A percentile compares a stretch with the other conserved stretches of the same genome.
Conservation (phyloP, 2,113 vertebrate species). For the Gopherus evgoodei region DNA sequence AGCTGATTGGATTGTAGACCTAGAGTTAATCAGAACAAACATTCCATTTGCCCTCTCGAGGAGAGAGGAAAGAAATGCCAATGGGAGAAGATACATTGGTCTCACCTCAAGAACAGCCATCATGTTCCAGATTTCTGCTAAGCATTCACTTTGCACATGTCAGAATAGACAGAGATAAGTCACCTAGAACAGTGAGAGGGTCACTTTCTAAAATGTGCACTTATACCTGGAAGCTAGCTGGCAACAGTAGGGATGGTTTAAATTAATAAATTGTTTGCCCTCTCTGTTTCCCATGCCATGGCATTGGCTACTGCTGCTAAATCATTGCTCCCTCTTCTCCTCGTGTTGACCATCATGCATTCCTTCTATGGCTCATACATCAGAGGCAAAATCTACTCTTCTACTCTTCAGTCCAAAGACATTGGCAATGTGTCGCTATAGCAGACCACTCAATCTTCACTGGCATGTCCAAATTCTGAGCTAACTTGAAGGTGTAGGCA, state of each 20-base stretch:
- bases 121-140: background rate
- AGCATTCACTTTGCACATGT: background rate
- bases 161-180: background rate
- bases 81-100: background rate
- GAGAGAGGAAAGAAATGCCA: background rate
- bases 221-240: fast-evolving
- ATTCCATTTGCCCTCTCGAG: background rate
- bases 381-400: background rate
- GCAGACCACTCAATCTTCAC: background rate
- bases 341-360: background rate
- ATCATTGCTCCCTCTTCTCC: background rate
- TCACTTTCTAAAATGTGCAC: background rate
- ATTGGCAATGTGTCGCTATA: background rate
- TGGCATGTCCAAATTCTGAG: background rate
- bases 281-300: background rate
- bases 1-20: background rate
- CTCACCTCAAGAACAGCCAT: background rate
- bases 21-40: background rate
- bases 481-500: background rate
- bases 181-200: background rate
- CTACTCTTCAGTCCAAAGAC: background rate
- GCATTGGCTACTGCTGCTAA: background rate
- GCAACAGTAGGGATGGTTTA: background rate
- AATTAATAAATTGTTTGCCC: background rate
- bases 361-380: background rate